Conservation (phyloP, 2,888 invertebrate species). For the Dicyrtomina minuta region DNA sequence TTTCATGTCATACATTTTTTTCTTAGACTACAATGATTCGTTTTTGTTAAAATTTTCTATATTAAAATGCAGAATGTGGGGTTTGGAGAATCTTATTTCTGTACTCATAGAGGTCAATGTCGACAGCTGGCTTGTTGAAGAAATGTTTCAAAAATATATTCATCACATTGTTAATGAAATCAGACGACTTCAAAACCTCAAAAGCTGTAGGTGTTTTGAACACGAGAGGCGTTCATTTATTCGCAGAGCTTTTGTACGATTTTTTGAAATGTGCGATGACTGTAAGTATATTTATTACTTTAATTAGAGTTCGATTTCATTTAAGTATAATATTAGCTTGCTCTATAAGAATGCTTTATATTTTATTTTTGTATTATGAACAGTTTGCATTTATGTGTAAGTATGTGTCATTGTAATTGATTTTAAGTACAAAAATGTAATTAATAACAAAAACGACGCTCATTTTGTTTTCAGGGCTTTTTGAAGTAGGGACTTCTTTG, state of each 20-base stretch:
- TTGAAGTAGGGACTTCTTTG: slow-evolving; percentile 40
- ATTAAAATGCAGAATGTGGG: slow-evolving; percentile 27
- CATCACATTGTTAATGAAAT: slow-evolving; percentile 30
- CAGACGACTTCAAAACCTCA: slow-evolving; percentile 7
- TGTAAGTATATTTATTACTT: slow-evolving; percentile 20
- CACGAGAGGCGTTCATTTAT: slow-evolving; percentile 9
- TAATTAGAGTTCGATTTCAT: no score
- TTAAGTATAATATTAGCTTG: no score
- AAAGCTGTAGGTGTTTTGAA: slow-evolving; percentile 23
- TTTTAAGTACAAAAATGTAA: no score
- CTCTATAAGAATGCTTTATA: not conserved
- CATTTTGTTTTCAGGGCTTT: slow-evolving; percentile 34
- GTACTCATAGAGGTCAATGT: slow-evolving; percentile 28
- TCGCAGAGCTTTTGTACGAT: slow-evolving; percentile 10
- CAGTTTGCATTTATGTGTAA: no score
- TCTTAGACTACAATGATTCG: not conserved
- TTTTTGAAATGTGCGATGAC: slow-evolving; percentile 28
- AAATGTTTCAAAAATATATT: slow-evolving; percentile 33
- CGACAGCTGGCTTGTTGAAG: slow-evolving; percentile 32
- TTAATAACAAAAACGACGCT: no score
- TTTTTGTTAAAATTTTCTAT: not conserved
- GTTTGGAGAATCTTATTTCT: slow-evolving; percentile 27
- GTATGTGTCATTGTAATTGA: not conserved
- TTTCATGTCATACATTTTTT: not conserved
- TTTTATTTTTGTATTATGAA: no score